phyloP scores from a whole-genome alignment of 2,797 vertebrate genomes.

The Siniperca obscura region DNA sequence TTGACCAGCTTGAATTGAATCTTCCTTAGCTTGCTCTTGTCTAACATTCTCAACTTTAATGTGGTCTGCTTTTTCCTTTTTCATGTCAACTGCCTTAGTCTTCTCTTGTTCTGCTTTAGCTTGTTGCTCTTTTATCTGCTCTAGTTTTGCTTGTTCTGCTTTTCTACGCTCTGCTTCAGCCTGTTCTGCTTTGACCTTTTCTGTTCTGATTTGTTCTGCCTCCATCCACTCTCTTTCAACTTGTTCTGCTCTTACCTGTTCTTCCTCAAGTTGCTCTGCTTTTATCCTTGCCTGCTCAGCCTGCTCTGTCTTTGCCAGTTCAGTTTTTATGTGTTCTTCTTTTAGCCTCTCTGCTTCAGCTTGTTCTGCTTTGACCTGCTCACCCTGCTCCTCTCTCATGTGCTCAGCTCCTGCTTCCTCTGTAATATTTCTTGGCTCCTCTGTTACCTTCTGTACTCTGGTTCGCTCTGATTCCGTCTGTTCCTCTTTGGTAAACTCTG shows the following conservation, averaged over 20 bases:
- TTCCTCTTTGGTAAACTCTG: slow-evolving; percentile 25
- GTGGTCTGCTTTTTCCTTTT: slow-evolving; percentile 39
- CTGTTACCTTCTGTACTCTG: slow-evolving; percentile 36
- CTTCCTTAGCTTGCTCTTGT: slow-evolving; percentile 31
- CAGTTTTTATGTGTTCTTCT: slow-evolving; percentile 61
- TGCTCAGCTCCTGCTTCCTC: slow-evolving; percentile 38
- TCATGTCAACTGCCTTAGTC: slow-evolving; percentile 9
- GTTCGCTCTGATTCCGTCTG: slow-evolving; percentile 40
- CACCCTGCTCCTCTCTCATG: slow-evolving; percentile 44
- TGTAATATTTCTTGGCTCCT: slow-evolving; percentile 43
- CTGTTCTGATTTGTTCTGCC: slow-evolving; percentile 44
- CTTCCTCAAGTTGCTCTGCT: slow-evolving; percentile 50
- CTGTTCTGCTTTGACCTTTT: slow-evolving; percentile 50
- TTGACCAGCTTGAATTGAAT: not conserved
- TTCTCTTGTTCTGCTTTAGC: slow-evolving; percentile 37
- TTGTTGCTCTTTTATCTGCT: slow-evolving; percentile 36
- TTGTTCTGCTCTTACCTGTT: slow-evolving; percentile 31
- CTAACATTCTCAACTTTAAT: slow-evolving; percentile 12
- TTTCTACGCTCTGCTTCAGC: slow-evolving; percentile 36
- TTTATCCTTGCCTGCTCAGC: slow-evolving; percentile 21
- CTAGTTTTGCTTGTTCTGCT: slow-evolving; percentile 21
- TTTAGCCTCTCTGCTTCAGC: slow-evolving; percentile 56
- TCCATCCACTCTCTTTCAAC: slow-evolving; percentile 25
- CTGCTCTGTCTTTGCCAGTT: slow-evolving; percentile 38
- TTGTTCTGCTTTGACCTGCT: slow-evolving; percentile 56